These are phyloP conservation scores for Rosalia funebris DNA, from an alignment of 2,888 invertebrate species.

Conservation along the genomic window DNA sequence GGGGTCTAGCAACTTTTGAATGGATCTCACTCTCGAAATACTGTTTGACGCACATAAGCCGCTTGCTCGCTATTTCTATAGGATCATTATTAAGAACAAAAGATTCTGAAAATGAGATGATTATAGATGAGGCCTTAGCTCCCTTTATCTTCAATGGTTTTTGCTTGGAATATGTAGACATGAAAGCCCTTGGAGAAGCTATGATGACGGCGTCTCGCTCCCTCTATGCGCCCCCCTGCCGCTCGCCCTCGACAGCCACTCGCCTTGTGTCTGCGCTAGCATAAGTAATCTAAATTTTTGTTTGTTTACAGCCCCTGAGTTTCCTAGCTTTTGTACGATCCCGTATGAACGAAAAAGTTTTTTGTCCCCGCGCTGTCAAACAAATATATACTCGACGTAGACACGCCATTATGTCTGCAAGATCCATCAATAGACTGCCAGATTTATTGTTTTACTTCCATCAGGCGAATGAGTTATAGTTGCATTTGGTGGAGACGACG, in stretches of 20 bases:
- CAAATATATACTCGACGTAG: constrained; percentile 17
- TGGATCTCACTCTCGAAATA: constrained; percentile 53
- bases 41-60: constrained; percentile 55
- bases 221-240: neutral
- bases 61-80: constrained; percentile 53
- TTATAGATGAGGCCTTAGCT: constrained; percentile 59
- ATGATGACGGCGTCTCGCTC: constrained; percentile 8
- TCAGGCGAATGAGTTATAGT: neutral
- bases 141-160: constrained; percentile 41
- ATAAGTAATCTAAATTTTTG: constrained; percentile 29
- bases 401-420: constrained; percentile 24
- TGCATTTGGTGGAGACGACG: neutral
- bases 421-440: constrained; percentile 24
- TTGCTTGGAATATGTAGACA: constrained; percentile 38
- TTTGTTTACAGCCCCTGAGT: constrained; percentile 26
- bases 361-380: constrained; percentile 19
- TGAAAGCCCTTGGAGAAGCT: constrained; percentile 36
- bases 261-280: constrained; percentile 18
- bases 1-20: constrained; percentile 50
- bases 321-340: constrained; percentile 24
- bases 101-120: constrained; percentile 64
- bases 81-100: constrained; percentile 65
- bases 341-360: constrained; percentile 20
- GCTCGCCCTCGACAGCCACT: constrained; percentile 3
- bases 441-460: constrained; percentile 19